Evolutionary conservation across 2,113 vertebrate species (phyloP).

Genomic region (Paralichthys olivaceus): DNA sequence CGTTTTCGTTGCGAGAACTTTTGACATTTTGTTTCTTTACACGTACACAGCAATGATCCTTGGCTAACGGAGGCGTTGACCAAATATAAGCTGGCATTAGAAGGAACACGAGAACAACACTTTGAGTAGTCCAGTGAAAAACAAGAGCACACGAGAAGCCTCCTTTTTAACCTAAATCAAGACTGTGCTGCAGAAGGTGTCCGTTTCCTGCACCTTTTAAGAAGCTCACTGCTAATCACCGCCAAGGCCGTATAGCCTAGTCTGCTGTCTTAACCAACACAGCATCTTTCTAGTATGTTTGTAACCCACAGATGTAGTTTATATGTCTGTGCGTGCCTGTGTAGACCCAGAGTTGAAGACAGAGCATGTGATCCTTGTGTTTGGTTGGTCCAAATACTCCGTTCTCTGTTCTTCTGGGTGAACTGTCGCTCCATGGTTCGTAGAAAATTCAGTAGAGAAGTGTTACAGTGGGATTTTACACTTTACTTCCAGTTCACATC

Average conservation of each 20-base stretch:
- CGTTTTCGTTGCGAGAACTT: slow-evolving; percentile 29
- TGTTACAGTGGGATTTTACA: slow-evolving; percentile 22
- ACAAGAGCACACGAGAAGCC: slow-evolving; percentile 68
- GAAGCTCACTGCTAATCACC: slow-evolving; percentile 68
- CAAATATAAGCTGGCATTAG: slow-evolving; percentile 38
- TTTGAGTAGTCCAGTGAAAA: slow-evolving; percentile 40
- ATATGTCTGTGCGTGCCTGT: slow-evolving; percentile 30
- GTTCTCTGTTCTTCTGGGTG: slow-evolving; percentile 38
- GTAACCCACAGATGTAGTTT: slow-evolving; percentile 14
- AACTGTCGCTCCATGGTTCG: slow-evolving; percentile 21
- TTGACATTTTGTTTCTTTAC: slow-evolving; percentile 23
- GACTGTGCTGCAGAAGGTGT: slow-evolving; percentile 52
- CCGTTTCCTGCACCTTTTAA: slow-evolving; percentile 39
- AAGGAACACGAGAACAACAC: slow-evolving; percentile 34
- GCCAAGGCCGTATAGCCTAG: slow-evolving; percentile 68
- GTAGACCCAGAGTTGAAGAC: slow-evolving; percentile 23
- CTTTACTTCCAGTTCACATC: slow-evolving; percentile 36
- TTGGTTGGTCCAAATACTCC: slow-evolving; percentile 19
- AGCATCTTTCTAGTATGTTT: slow-evolving; percentile 59
- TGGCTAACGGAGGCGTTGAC: slow-evolving; percentile 37
- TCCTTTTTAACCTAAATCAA: slow-evolving; percentile 20
- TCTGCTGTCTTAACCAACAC: slow-evolving; percentile 66
- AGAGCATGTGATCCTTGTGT: slow-evolving; percentile 35
- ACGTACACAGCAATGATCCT: slow-evolving; percentile 25
- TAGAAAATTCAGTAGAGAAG: slow-evolving; percentile 42